phyloP scores from a whole-genome alignment of 92 coral and sea anemone species.

The Epizoanthus rinbou region DNA sequence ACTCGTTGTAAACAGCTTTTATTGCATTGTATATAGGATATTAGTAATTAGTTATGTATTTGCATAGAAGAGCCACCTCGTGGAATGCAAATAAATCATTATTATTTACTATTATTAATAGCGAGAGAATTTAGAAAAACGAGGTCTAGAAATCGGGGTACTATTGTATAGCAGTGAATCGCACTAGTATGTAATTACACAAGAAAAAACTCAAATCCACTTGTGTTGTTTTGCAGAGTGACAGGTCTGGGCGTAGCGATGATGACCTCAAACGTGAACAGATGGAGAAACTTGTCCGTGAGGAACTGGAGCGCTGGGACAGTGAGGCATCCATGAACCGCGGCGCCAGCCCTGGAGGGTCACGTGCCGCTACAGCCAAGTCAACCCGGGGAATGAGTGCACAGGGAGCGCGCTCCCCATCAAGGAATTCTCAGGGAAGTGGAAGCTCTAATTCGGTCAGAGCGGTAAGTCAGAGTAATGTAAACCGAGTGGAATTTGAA shows the following conservation, averaged over 20 bases:
- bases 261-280: slow-evolving; percentile 94
- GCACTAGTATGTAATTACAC: neutral
- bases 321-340: slow-evolving; percentile 96
- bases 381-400: slow-evolving; percentile 80
- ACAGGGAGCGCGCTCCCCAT: slow-evolving; percentile 70
- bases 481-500: too few relatives aligned
- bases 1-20: too few relatives aligned
- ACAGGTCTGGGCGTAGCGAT: slow-evolving; percentile 84
- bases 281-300: slow-evolving; percentile 98
- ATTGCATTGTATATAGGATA: too few relatives aligned
- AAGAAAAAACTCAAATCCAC: neutral
- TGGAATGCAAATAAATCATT: too few relatives aligned
- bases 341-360: slow-evolving; percentile 80
- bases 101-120: too few relatives aligned
- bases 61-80: too few relatives aligned
- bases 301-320: slow-evolving; percentile 97
- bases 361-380: slow-evolving; percentile 90
- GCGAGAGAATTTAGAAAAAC: too few relatives aligned
- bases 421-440: slow-evolving; percentile 70
- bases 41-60: too few relatives aligned
- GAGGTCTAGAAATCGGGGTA: too few relatives aligned
- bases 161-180: too few relatives aligned
- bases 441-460: slow-evolving; percentile 68
- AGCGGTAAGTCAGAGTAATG: slow-evolving; percentile 8
- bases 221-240: slow-evolving; percentile 61